Percentiles rank a stretch among this genome's conserved stretches.
phyloP scores from a whole-genome alignment of 2,797 vertebrate genomes.

The Notamacropus eugenii region DNA sequence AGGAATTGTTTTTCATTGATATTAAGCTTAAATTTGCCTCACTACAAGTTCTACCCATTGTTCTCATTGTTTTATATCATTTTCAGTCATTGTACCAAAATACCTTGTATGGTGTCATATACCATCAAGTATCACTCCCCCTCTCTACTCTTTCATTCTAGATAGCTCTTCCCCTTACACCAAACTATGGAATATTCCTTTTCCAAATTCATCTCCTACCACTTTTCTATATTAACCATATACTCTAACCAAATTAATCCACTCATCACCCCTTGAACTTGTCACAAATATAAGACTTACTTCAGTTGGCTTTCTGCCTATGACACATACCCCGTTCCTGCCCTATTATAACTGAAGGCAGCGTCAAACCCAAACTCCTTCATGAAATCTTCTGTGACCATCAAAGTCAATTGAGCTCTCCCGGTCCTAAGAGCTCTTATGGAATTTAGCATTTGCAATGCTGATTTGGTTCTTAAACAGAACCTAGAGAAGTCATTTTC shows the following conservation, averaged over 20 bases:
- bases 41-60: background rate
- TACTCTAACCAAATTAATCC: background rate
- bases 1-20: background rate
- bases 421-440: background rate
- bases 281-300: background rate
- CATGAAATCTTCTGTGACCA: background rate
- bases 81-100: background rate
- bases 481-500: background rate
- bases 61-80: background rate
- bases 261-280: background rate
- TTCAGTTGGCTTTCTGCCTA: background rate
- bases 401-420: background rate
- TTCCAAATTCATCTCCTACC: background rate
- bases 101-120: background rate
- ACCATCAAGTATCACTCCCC: background rate
- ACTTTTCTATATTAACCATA: background rate
- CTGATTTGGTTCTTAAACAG: background rate
- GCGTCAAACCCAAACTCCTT: background rate
- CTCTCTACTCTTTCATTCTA: background rate
- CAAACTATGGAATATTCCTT: background rate
- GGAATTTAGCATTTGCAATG: background rate
- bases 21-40: background rate
- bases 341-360: background rate
- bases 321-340: background rate
- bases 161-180: background rate